Evolutionary conservation across 2,113 vertebrate species (phyloP), one percentile per base, ranked within the genome.

Genomic region (Pangasianodon hypophthalmus): DNA sequence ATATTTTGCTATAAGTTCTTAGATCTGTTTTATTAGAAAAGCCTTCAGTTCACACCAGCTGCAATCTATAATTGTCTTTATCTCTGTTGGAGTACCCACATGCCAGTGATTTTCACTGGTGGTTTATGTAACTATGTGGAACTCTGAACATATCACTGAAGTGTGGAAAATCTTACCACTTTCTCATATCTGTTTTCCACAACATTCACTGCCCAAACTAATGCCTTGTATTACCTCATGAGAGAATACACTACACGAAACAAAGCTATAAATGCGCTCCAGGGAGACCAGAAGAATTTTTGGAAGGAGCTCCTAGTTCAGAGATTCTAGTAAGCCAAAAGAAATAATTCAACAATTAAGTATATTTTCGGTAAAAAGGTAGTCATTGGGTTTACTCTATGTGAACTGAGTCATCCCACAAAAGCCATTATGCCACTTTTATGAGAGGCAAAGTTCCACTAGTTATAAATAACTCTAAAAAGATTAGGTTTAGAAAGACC

Each of bases 121-220:
- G 18, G 52, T 71, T 84, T 88, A 75, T 56, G 54, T 86, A 85
- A 90, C 88, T 73, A 69, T 75, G 86, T 88, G 58, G 67, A 90
- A 41, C 46, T 58, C 54, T 67, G 86, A 86, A 87, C 50, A 90
- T 86, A 85, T 84, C 64, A 88, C 58, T 88, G 26, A 88, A 86
- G 73, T 84, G 54, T 84, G 90, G 90, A 92, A 92, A 91, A 87
- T 86, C 79, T 90, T 88, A 90, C 75, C 91, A 87, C 48, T 87
- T 87, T 88, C 41, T 82, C 67, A 87, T 92, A 91, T 92, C 83
- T 91, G 79, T 90, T 91, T 92, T 92, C 91, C 90, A 88, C 81
- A 84, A 87, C 13, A 73, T 84, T 79, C 26, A 80, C 86, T 84
- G 88, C 87, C 91, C 90, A 90, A 48, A 75, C 71, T 64, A 88